A percentile compares a stretch with the other conserved stretches of the same genome.
phyloP scores from a whole-genome alignment of 1,140 invertebrate genomes.

The Leptopilina clavipes region DNA sequence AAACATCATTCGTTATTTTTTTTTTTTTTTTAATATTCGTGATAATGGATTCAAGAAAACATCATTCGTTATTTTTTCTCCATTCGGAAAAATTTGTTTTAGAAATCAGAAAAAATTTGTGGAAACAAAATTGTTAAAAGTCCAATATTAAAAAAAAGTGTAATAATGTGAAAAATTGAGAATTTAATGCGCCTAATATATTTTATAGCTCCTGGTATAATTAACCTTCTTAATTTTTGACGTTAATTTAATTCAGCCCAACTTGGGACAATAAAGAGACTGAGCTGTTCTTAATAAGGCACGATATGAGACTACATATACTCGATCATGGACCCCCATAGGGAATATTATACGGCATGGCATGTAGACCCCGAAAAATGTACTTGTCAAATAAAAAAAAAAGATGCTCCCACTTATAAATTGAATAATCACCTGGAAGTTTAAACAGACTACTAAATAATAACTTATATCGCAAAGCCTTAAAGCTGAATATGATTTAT shows the following conservation, averaged over 20 bases:
- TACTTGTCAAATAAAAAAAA: conserved; percentile 20
- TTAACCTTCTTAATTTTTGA: conserved; percentile 22
- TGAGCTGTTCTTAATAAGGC: conserved; percentile 7
- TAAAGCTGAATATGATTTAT: background rate
- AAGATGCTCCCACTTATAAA: background rate
- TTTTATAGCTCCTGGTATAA: background rate
- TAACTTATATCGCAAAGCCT: background rate
- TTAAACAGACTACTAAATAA: conserved; percentile 8
- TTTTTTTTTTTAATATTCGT: no score
- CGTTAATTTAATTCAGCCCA: conserved; percentile 17
- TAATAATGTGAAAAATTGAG: conserved; percentile 2
- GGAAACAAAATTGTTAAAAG: background rate
- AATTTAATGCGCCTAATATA: background rate
- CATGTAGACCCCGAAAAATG: conserved; percentile 14
- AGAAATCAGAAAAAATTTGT: no score
- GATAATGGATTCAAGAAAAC: no score
- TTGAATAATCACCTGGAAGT: conserved; percentile 1
- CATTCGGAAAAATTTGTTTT: no score
- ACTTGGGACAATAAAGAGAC: background rate
- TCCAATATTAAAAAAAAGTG: background rate
- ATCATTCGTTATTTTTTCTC: no score
- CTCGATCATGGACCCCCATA: conserved; percentile 5
- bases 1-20: no score
- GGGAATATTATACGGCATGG: conserved; percentile 19
- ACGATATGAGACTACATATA: conserved; percentile 21